These are phyloP conservation scores for Raja brachyura DNA, from an alignment of 2,113 vertebrate species.

Conservation along the genomic window DNA sequence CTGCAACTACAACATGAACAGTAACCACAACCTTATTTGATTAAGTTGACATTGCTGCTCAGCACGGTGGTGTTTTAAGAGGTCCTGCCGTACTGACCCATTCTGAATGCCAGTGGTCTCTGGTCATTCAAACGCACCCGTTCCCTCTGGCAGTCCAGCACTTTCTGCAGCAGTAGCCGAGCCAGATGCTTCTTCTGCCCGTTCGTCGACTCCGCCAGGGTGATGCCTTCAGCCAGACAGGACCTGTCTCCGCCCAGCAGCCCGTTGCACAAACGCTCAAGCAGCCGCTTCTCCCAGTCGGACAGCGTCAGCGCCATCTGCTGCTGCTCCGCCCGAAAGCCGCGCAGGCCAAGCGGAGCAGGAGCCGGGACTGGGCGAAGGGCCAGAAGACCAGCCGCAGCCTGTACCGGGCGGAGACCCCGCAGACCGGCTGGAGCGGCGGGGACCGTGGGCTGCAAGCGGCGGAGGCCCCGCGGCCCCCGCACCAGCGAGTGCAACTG, in stretches of 20 bases:
- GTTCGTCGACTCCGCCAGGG: slow-evolving; percentile 84
- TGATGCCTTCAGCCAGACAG: slow-evolving; percentile 86
- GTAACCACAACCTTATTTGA: too few species aligned
- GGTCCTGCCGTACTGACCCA: slow-evolving; percentile 69
- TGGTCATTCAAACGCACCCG: slow-evolving; percentile 71
- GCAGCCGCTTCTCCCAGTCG: slow-evolving; percentile 66
- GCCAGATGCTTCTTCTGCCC: slow-evolving; percentile 80
- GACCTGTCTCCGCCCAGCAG: slow-evolving; percentile 76
- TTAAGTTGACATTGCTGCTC: not conserved
- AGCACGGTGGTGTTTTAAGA: not conserved
- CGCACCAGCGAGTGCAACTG: too few species aligned
- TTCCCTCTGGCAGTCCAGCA: slow-evolving; percentile 71
- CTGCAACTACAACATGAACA: too few species aligned
- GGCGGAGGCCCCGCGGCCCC: not conserved
- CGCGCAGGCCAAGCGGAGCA: not conserved
- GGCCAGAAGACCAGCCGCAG: too few species aligned
- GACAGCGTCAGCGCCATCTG: slow-evolving; percentile 56
- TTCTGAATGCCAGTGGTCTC: slow-evolving; percentile 85
- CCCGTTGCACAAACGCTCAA: slow-evolving; percentile 72
- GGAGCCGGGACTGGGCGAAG: too few species aligned
- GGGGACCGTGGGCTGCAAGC: too few species aligned
- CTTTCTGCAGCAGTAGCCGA: slow-evolving; percentile 84
- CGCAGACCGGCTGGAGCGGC: too few species aligned
- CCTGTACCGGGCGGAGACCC: too few species aligned
- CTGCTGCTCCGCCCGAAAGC: not conserved